Base-by-base conservation (phyloP, 2,113 vertebrate species). In the Barnardius zonarius region DNA sequence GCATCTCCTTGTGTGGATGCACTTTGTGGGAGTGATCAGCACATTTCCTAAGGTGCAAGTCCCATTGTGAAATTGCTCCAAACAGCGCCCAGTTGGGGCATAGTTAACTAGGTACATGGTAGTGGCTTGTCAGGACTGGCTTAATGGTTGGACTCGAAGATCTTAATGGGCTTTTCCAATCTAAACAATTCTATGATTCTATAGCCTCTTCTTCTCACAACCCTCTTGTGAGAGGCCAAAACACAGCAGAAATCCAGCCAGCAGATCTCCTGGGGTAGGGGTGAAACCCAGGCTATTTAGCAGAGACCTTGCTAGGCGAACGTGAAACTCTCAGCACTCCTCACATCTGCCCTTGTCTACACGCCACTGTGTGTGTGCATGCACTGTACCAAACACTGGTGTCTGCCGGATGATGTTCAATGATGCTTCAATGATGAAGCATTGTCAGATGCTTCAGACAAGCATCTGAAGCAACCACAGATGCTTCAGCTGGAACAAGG, bases 341-440 rank as follows among this genome's bases (percentile, higher is more conserved):
- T 37, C 55, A 7, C 6, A 0, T 6, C 43, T 44, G 63, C 28
- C 59, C 48, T 5, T 0, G 5, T 25, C 37, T 30, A 12, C 57
- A 2, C 1, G 2, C 13, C 51, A 1, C 4, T 1, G 3, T 0
- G 20, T 2, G 24, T 10, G 74, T 63, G 70, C 33, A 9, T 61
- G 75, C 51, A 3, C 11, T 13, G 83, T 16, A 41, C 31, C 76
- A 18, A 24, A 12, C 0, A 0, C 30, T 22, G 20, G 14, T 13
- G 54, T 2, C 2, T 7, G 2, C 37, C 37, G 9, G 37, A 37
- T 37, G 37, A 37, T 37, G 37, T 37, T 37, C 37, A 37, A 37
- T 37, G 37, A 37, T 37, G 37, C 37, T 37, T 37, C 37, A 37
- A 37, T 37, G 37, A 37, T 37, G 37, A 37, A 37, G 37, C 37